Percentiles rank a stretch among this genome's conserved stretches.
Conservation (phyloP, 23 tunicate genomes). For the Styela clava region DNA sequence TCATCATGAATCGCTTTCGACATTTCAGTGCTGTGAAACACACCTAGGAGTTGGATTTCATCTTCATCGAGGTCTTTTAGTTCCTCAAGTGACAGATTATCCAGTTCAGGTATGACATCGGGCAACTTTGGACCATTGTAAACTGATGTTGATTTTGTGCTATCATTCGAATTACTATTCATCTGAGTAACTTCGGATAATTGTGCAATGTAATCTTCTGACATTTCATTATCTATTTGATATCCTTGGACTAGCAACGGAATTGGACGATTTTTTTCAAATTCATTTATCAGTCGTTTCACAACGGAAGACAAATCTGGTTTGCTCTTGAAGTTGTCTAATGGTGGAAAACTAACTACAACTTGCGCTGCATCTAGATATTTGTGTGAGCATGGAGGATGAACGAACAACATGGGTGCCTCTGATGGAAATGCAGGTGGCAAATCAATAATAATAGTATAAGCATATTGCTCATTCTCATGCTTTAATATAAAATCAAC, state of each 20-base stretch:
- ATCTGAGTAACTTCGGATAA: background rate
- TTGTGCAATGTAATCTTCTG: background rate
- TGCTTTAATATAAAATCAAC: constrained; percentile 4
- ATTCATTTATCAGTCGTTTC: constrained; percentile 14
- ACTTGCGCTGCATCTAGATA: constrained; percentile 27
- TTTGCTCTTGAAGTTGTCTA: constrained; percentile 16
- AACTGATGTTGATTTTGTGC: background rate
- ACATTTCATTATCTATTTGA: background rate
- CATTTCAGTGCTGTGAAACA: constrained; percentile 7
- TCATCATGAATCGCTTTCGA: background rate
- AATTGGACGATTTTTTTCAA: constrained; percentile 26
- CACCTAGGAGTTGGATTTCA: constrained; percentile 16
- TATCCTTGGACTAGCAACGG: background rate
- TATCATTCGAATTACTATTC: background rate
- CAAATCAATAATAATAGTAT: constrained; percentile 14
- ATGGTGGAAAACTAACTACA: constrained; percentile 17
- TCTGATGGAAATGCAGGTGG: constrained; percentile 21
- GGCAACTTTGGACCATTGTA: background rate
- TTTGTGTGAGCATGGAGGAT: constrained; percentile 31
- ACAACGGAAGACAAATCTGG: constrained; percentile 28
- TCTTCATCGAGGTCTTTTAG: constrained; percentile 7
- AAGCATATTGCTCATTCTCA: background rate
- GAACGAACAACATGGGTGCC: constrained; percentile 11
- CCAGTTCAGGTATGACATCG: constrained; percentile 1
- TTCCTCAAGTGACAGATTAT: constrained; percentile 6